Base-by-base conservation (phyloP, 2,888 invertebrate genomes). In the Euzophera pinguis region DNA sequence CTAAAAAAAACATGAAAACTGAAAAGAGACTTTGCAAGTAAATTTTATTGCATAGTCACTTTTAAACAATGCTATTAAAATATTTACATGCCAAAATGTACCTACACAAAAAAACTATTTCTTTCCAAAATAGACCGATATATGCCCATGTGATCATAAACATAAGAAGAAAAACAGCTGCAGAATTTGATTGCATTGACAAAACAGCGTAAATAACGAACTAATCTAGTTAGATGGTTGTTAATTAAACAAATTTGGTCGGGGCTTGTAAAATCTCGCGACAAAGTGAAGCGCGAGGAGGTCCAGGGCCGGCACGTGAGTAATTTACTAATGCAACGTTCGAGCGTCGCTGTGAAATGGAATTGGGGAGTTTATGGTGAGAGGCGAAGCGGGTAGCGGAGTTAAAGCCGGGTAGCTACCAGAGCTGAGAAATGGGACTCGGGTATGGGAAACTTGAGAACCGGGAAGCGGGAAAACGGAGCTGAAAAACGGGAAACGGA, bases 281-380 rank as follows among this genome's bases (percentile, higher is more conserved):
- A 85, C 87, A 79, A 80, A 84, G 81, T 78, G 45, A 32, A 32
- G 45, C 45, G 29, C 29, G 32, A 32, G 45, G 78, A 72, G 63
- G 70, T 76, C 75, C 69, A 65, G 80, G 69, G 77, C 74, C 69
- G 65, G 80, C 69, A 86, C 88, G 87, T 85, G 88, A 84, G 85
- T 84, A 86, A 90, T 88, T 87, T 89, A 84, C 89, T 90, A 89
- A 90, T 89, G 89, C 85, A 84, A 72, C 67, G 62, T 61, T 73
- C 77, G 72, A 76, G 75, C 17, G 22, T 17, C 22, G 29, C 12
- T 29, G 43, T 29, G 43, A 43, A 29, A 29, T 41, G 41, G 29
- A 27, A 29, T 29, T 43, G 29, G 27, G 29, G 27, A 10, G 43
- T 6, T 8, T 27, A 12, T 7, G 4, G 16, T 16, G 32, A 13